Base-by-base conservation (phyloP, 1,140 invertebrate genomes). In the Dolichoris vasculosae region DNA sequence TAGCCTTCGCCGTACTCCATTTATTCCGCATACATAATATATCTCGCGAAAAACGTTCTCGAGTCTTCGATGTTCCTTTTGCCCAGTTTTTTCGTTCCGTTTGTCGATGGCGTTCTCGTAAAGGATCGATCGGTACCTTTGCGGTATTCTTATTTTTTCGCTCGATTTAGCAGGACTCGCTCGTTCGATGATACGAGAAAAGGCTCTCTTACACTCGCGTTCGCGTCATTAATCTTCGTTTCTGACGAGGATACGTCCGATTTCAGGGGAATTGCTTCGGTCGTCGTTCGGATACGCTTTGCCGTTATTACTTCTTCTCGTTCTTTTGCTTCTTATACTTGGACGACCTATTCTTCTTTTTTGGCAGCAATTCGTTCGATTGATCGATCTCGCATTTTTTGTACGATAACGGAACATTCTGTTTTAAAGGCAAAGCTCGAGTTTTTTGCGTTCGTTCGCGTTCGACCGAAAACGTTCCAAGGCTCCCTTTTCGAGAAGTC, bases 1-100 rank as follows among this genome's bases (percentile, higher is more conserved):
- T n/a, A 43, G 46, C 26, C 40, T 13, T 43, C 8, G 26, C 0
- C 26, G 23, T 48, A 46, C 2, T 88, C 86, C 87, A 91, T 90
- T 91, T 90, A 90, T 90, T 89, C 89, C 82, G 89, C 88, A 91
- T 91, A 91, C 89, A 91, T 91, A 90, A 91, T 91, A 90, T 88
- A 91, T 91, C 88, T 89, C 83, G 83, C 85, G 85, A 84, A 86
- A 88, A 51, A 71, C n/a, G 30, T 20, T 71, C n/a, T 67, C 23
- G 17, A 6, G 23, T 35, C 9, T 43, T 26, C 23, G 59, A 46
- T 17, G 80, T 43, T 38, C 78, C 23, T 67, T 38, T 80, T 43
- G n/a, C 35, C 23, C 64, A 71, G 46, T 71, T 82, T 82, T 82
- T 46, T 71, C 46, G 64, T 59, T 59, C 13, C 38, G 38, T 40